A percentile compares a stretch with the other conserved stretches of the same genome.
These are phyloP conservation scores for Carassius gibelio DNA, from an alignment of 2,113 vertebrate species.

Conservation along the genomic window DNA sequence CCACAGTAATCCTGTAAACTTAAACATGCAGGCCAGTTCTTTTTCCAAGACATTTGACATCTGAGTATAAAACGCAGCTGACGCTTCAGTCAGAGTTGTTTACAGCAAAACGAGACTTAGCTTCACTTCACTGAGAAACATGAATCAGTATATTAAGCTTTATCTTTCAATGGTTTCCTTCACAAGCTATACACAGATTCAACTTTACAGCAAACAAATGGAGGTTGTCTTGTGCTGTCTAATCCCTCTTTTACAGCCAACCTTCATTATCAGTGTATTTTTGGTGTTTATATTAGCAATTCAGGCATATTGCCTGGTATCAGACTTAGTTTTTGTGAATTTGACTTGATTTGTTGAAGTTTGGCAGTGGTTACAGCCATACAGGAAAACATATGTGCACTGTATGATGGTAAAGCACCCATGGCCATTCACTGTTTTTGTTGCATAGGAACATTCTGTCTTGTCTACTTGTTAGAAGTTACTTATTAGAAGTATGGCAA, in stretches of 20 bases:
- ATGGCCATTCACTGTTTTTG: neutral
- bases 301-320: neutral
- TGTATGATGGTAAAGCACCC: neutral
- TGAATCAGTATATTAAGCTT: neutral
- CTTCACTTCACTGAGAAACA: neutral
- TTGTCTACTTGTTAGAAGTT: neutral
- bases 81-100: neutral
- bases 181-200: neutral
- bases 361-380: neutral
- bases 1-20: neutral
- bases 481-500: neutral
- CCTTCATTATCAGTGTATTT: neutral
- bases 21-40: neutral
- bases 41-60: constrained; percentile 2
- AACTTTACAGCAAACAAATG: neutral
- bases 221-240: neutral
- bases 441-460: constrained; percentile 9
- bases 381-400: neutral
- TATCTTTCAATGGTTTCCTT: neutral
- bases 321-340: neutral
- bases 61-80: constrained; percentile 1
- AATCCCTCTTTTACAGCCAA: neutral
- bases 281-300: neutral
- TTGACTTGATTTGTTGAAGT: neutral
- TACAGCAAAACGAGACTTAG: neutral